A percentile compares a stretch with the other conserved stretches of the same genome.
phyloP scores from a whole-genome alignment of 1,140 invertebrate genomes.

The Paramacrobiotus metropolitanus region DNA sequence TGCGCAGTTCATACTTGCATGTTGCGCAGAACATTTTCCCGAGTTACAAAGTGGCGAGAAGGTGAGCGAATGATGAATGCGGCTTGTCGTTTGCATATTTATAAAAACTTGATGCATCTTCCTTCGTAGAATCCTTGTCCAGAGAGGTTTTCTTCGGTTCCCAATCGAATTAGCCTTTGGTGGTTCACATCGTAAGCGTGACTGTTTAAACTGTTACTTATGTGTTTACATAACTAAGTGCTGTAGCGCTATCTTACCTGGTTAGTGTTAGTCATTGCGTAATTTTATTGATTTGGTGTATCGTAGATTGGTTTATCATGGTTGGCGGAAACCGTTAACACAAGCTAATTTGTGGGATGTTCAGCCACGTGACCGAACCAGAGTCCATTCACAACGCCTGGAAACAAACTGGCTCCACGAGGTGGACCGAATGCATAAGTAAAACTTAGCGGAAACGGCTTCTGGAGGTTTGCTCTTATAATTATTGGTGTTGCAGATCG shows the following conservation, averaged over 20 bases:
- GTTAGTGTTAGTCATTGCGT: too few species aligned
- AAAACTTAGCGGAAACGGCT: neutral
- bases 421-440: neutral
- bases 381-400: neutral
- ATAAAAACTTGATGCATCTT: too few species aligned
- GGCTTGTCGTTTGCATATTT: too few species aligned
- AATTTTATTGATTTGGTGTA: too few species aligned
- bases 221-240: too few species aligned
- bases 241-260: too few species aligned
- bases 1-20: neutral
- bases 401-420: neutral
- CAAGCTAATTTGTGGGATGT: neutral
- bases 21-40: neutral
- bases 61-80: too few species aligned
- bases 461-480: neutral
- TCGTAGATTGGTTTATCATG: constrained; percentile 11
- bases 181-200: too few species aligned
- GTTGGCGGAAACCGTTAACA: neutral
- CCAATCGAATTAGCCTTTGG: too few species aligned
- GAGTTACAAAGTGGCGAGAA: neutral
- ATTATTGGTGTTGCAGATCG: neutral
- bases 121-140: too few species aligned
- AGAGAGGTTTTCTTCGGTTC: too few species aligned
- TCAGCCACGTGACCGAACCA: neutral
- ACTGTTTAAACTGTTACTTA: too few species aligned